Conservation (phyloP, 2,797 vertebrate species). For the Halcyon smyrnensis region DNA sequence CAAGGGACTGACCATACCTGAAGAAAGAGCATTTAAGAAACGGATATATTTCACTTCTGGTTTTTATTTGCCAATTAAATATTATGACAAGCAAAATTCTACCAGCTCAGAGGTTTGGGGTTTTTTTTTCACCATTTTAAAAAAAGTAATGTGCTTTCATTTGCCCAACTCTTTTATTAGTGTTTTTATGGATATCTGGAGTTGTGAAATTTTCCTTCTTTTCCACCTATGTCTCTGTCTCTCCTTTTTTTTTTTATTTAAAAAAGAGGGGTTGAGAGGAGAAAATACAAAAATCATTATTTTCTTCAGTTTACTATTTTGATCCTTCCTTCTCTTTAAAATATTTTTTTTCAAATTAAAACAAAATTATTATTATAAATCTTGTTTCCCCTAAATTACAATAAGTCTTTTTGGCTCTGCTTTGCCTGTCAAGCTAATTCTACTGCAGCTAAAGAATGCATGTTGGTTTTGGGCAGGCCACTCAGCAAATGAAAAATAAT, state of each 20-base stretch:
- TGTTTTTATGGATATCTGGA: conserved; percentile 37
- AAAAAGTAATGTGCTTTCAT: neutral
- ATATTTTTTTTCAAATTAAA: neutral
- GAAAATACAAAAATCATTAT: neutral
- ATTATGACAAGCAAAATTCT: conserved; percentile 7
- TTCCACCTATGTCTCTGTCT: neutral
- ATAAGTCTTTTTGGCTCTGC: neutral
- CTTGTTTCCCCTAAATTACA: neutral
- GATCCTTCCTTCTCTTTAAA: neutral
- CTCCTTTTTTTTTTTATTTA: neutral
- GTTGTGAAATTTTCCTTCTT: neutral
- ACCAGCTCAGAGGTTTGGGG: neutral
- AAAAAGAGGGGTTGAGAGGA: neutral
- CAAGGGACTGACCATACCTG: neutral
- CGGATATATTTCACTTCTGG: neutral
- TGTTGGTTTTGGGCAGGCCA: neutral
- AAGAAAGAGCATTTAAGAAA: neutral
- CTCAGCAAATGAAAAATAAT: conserved; percentile 31
- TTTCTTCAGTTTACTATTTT: neutral
- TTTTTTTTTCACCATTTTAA: neutral
- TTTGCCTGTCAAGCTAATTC: neutral
- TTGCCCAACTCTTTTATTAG: neutral
- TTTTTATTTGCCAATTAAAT: neutral
- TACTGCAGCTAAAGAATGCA: neutral
- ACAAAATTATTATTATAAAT: neutral